Conservation (phyloP, 2,888 invertebrate species). For the Acronicta aceris region DNA sequence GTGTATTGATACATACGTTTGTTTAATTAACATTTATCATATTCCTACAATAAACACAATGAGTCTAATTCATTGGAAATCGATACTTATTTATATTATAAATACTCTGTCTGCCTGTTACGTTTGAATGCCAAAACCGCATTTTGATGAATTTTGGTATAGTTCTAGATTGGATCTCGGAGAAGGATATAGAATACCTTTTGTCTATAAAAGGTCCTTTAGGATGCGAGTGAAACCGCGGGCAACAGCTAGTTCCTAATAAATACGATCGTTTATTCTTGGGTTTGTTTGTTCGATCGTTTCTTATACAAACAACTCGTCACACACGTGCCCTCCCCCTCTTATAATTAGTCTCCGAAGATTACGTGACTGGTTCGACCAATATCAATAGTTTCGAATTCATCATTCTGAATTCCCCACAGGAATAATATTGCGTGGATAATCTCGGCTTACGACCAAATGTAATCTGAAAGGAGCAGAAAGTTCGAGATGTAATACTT, state of each 20-base stretch:
- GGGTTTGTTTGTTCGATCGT: slow-evolving; percentile 1
- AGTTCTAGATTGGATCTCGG: no score
- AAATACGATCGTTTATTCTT: not conserved
- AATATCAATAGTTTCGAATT: slow-evolving; percentile 37
- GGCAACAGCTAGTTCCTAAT: not conserved
- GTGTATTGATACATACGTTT: not conserved
- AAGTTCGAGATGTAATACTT: slow-evolving; percentile 18
- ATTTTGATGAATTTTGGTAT: no score
- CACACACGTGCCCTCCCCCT: slow-evolving; percentile 21
- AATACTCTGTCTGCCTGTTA: no score
- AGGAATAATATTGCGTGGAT: slow-evolving; percentile 22
- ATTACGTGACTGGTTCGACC: slow-evolving; percentile 32
- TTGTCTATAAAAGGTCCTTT: no score
- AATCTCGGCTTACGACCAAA: slow-evolving; percentile 36
- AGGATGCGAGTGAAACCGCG: no score
- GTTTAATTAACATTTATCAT: not conserved
- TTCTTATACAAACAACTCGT: slow-evolving; percentile 11
- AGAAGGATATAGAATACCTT: no score
- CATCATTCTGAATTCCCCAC: slow-evolving; percentile 17
- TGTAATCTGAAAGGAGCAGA: slow-evolving; percentile 30
- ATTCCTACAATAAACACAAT: not conserved
- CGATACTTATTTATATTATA: no score
- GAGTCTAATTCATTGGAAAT: not conserved
- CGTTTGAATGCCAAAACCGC: no score
- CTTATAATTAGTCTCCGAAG: slow-evolving; percentile 31